Evolutionary conservation across 2,888 invertebrate species (phyloP).

Genomic region (Dione vanillae): DNA sequence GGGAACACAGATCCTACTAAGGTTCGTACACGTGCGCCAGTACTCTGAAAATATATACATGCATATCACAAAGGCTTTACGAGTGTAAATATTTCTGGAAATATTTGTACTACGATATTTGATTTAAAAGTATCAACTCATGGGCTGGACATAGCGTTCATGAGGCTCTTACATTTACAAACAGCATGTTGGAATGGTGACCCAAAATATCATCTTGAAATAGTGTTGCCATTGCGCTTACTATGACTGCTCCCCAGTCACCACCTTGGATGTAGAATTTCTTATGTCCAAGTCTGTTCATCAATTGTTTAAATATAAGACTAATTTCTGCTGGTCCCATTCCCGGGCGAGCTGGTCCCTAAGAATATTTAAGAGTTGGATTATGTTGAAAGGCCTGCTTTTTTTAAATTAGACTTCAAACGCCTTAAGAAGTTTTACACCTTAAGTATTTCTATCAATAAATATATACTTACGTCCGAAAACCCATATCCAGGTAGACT

Average conservation of each 20-base stretch:
- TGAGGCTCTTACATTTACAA: constrained; percentile 54
- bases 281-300: constrained; percentile 86
- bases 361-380: not conserved
- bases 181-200: constrained; percentile 86
- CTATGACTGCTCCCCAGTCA: constrained; percentile 89
- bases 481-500: constrained; percentile 82
- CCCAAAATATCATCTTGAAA: constrained; percentile 81
- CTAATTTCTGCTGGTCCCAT: constrained; percentile 75
- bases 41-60: not conserved
- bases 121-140: not conserved
- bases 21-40: constrained; percentile 3
- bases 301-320: constrained; percentile 86
- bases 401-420: no score
- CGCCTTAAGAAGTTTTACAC: no score
- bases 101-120: no score
- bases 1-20: constrained; percentile 1
- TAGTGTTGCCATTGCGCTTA: constrained; percentile 58
- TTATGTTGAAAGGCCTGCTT: no score
- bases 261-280: constrained; percentile 88
- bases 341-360: constrained; percentile 83
- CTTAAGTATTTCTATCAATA: not conserved
- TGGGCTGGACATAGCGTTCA: no score
- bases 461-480: constrained; percentile 62
- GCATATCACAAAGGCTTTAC: no score
- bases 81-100: no score